Conservation (phyloP, 2,797 vertebrate genomes). For the Zalophus californianus region DNA sequence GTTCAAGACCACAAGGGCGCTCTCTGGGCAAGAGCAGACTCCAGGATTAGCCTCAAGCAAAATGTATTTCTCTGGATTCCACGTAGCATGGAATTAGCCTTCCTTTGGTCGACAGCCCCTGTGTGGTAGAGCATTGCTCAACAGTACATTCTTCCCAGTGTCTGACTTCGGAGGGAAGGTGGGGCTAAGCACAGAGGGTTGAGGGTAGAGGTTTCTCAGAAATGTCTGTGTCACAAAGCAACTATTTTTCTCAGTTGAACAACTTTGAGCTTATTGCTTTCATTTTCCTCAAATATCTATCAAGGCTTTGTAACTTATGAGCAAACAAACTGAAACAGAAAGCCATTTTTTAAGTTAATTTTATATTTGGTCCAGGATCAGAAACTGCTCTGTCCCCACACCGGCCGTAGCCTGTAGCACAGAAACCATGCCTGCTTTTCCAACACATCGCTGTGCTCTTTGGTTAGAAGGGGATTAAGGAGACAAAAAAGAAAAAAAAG, state of each 20-base stretch:
- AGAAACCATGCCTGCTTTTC: neutral
- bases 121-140: neutral
- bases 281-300: conserved; percentile 75
- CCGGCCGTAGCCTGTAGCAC: neutral
- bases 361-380: conserved; percentile 70
- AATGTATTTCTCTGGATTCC: conserved; percentile 16
- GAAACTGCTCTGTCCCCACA: conserved; percentile 55
- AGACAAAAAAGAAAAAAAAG: conserved; percentile 1
- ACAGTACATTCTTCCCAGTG: neutral
- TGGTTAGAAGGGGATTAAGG: conserved; percentile 29
- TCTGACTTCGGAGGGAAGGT: conserved; percentile 40
- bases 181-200: neutral
- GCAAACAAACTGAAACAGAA: conserved; percentile 80
- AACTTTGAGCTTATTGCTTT: conserved; percentile 70
- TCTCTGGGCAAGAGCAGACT: neutral
- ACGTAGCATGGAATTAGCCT: conserved; percentile 45
- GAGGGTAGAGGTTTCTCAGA: conserved; percentile 74
- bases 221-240: conserved; percentile 70
- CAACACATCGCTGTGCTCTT: neutral
- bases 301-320: conserved; percentile 73
- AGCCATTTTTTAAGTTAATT: conserved; percentile 77
- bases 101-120: neutral
- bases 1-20: conserved; percentile 30
- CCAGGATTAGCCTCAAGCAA: conserved; percentile 9
- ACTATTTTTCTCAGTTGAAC: conserved; percentile 64